phyloP scores from a whole-genome alignment of 2,888 invertebrate genomes.

The Ormyrus rosae region DNA sequence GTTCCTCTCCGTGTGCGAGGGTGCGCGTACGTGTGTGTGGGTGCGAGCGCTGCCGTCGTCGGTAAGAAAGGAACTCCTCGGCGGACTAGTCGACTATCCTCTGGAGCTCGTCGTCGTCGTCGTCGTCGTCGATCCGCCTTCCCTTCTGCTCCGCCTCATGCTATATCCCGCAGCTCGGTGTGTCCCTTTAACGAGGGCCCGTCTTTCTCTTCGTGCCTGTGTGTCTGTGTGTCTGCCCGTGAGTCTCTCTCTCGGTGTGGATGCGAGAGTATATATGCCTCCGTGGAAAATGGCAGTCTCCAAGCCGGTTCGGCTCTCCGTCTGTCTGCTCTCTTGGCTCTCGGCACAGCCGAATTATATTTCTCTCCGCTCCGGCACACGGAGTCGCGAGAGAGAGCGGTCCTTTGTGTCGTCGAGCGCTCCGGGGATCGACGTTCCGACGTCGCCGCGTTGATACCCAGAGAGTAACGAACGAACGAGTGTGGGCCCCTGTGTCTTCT shows the following conservation, averaged over 20 bases:
- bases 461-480: no score
- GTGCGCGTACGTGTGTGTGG: not conserved
- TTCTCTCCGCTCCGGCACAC: not conserved
- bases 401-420: not conserved
- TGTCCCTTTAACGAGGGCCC: no score
- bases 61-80: slow-evolving; percentile 12
- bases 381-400: not conserved
- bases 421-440: no score
- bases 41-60: not conserved
- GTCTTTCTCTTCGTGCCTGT: no score
- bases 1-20: not conserved
- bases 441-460: no score
- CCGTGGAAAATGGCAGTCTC: slow-evolving; percentile 30
- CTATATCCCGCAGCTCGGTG: no score
- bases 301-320: slow-evolving; percentile 26
- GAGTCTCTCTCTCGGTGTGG: not conserved
- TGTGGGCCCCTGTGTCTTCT: no score
- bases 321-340: slow-evolving; percentile 4
- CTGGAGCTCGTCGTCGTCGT: not conserved
- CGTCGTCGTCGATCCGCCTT: not conserved
- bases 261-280: no score
- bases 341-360: slow-evolving; percentile 1
- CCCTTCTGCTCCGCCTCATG: no score
- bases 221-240: not conserved
- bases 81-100: not conserved